Evolutionary conservation across 2,113 vertebrate genomes (phyloP).

Genomic region (Zosterops lateralis): DNA sequence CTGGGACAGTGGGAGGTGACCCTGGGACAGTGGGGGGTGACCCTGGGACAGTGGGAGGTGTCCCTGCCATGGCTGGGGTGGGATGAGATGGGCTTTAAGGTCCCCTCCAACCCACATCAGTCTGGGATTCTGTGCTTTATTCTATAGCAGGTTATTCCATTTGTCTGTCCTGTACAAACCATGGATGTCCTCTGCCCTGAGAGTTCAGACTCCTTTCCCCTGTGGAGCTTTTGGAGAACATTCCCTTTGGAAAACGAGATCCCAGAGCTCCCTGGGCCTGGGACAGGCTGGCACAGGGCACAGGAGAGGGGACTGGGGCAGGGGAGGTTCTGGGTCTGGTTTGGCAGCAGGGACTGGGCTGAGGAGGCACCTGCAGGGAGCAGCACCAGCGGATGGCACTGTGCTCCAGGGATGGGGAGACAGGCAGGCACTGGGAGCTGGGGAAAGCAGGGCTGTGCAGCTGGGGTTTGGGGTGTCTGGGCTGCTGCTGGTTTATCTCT

Average conservation of each 20-base stretch:
- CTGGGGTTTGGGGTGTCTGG: not conserved
- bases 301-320: not conserved
- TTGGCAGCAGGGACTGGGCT: fast-evolving
- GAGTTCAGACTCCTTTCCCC: not conserved
- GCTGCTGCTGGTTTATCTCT: not conserved
- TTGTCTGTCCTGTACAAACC: not conserved
- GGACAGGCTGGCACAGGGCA: not conserved
- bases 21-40: not conserved
- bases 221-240: not conserved
- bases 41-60: not conserved
- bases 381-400: conserved; percentile 28
- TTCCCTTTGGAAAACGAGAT: not conserved
- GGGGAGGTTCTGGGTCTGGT: not conserved
- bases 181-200: not conserved
- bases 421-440: fast-evolving
- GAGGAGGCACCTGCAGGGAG: not conserved
- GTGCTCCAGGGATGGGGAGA: not conserved
- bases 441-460: fast-evolving
- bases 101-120: not conserved
- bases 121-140: not conserved
- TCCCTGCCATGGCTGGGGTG: not conserved
- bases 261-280: not conserved
- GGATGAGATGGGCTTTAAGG: fast-evolving
- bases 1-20: not conserved
- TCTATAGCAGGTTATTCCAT: not conserved